Evolutionary conservation across 2,888 invertebrate species (phyloP).

Genomic region (Atherix ibis): DNA sequence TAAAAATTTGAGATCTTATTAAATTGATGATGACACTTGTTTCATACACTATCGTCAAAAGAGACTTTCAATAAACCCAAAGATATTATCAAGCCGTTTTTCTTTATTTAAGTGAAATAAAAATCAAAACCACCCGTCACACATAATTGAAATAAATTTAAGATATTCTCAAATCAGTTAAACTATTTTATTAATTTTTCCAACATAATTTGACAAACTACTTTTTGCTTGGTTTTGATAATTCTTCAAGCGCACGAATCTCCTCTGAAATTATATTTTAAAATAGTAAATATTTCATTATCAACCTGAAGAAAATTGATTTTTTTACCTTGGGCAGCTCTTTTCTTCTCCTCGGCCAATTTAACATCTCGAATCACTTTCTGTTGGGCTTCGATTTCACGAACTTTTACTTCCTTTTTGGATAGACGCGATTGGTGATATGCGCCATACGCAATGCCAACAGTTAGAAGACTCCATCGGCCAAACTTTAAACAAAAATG

Average conservation of each 20-base stretch:
- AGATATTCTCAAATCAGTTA: no score
- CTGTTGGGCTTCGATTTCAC: conserved; percentile 51
- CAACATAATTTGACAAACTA: no score
- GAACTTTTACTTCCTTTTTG: conserved; percentile 45
- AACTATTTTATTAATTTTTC: no score
- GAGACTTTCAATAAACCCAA: no score
- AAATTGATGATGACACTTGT: no score
- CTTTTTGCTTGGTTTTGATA: conserved; percentile 14
- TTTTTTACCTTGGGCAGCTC: conserved; percentile 40
- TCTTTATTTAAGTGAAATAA: no score
- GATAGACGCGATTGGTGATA: conserved; percentile 52
- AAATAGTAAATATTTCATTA: not conserved
- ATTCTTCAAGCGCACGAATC: conserved; percentile 13
- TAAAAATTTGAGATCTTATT: no score
- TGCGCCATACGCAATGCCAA: conserved; percentile 60
- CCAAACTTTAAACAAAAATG: conserved; percentile 42
- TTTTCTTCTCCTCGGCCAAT: conserved; percentile 53
- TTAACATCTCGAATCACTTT: conserved; percentile 54
- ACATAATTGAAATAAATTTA: no score
- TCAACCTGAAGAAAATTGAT: no score
- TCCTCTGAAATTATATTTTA: conserved; percentile 16
- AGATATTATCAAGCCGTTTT: no score
- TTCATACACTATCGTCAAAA: no score
- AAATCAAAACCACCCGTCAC: no score
- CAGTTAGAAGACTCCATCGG: conserved; percentile 60